Conservation (phyloP, 2,888 invertebrate genomes). For the Acanthopleura granulata region DNA sequence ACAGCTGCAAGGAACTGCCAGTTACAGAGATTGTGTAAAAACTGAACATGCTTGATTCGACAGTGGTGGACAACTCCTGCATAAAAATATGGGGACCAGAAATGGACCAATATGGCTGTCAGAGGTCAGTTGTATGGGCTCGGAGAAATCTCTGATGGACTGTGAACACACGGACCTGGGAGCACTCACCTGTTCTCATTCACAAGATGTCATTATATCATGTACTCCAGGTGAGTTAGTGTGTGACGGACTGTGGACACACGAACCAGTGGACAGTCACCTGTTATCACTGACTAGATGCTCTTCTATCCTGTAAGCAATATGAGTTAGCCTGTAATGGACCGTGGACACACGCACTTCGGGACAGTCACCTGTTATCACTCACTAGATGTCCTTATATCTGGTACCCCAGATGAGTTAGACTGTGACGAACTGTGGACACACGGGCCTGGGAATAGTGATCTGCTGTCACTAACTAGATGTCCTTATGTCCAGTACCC, state of each 20-base stretch:
- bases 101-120: slow-evolving; percentile 42
- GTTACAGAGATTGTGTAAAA: too few species aligned
- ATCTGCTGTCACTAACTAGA: not conserved
- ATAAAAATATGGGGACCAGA: not conserved
- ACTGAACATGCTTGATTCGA: too few species aligned
- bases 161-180: slow-evolving; percentile 52
- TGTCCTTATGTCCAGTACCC: not conserved
- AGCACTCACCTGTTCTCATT: not conserved
- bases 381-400: not conserved
- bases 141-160: slow-evolving; percentile 71
- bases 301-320: not conserved
- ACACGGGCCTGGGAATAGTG: not conserved
- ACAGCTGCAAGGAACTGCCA: too few species aligned
- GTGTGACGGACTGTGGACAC: slow-evolving; percentile 72
- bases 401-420: not conserved
- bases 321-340: slow-evolving; percentile 68
- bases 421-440: slow-evolving; percentile 71
- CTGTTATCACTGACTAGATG: not conserved
- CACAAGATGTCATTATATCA: not conserved
- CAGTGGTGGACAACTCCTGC: too few species aligned
- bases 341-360: slow-evolving; percentile 61
- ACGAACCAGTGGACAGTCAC: not conserved
- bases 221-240: slow-evolving; percentile 7
- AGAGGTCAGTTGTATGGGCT: slow-evolving; percentile 75
- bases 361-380: not conserved